Conservation (phyloP, 2,797 vertebrate genomes). For the Uromys caudimaculatus region DNA sequence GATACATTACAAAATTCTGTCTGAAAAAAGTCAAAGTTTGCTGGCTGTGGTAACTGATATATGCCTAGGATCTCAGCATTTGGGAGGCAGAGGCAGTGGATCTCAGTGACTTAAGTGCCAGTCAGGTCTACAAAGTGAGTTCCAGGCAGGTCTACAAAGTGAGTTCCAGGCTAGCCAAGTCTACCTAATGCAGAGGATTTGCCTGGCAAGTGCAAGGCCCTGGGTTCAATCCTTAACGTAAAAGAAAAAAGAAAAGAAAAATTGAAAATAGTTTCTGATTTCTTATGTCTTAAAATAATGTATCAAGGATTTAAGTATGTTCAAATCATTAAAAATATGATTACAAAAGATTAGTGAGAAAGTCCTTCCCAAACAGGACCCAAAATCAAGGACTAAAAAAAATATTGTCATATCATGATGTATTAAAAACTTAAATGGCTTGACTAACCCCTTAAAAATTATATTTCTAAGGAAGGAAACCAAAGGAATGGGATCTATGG, state of each 20-base stretch:
- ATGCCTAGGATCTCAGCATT: neutral
- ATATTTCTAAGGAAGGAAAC: constrained; percentile 52
- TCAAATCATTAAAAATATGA: constrained; percentile 23
- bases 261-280: constrained; percentile 30
- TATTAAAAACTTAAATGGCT: constrained; percentile 23
- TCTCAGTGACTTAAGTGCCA: neutral
- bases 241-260: neutral
- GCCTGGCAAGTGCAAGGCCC: neutral
- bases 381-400: constrained; percentile 51
- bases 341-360: neutral
- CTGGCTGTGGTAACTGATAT: neutral
- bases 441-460: neutral
- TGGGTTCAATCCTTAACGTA: neutral
- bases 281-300: constrained; percentile 30
- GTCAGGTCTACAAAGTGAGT: neutral
- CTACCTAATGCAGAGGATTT: neutral
- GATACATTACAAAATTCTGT: neutral
- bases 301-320: constrained; percentile 45
- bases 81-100: neutral
- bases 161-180: neutral
- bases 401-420: constrained; percentile 4
- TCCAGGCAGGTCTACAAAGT: no score
- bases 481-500: neutral
- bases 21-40: neutral
- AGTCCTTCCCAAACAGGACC: constrained; percentile 29